Conservation (phyloP, 2,113 vertebrate genomes). For the Corythaeola cristata region DNA sequence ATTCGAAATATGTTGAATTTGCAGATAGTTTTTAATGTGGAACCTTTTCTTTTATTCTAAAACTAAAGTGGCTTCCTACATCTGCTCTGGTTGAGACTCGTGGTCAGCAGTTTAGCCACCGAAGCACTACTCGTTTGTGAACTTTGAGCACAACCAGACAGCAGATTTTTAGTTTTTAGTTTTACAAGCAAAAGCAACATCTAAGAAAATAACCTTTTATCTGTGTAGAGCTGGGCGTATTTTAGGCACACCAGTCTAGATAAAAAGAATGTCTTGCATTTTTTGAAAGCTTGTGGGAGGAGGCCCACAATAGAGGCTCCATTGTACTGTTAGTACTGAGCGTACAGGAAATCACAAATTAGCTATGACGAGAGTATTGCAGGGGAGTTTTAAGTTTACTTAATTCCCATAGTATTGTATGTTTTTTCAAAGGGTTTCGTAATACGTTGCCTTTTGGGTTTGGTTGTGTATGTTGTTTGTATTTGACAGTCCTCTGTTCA, state of each 20-base stretch:
- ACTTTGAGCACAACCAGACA: neutral
- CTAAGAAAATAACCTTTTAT: slow-evolving; percentile 43
- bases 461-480: neutral
- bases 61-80: neutral
- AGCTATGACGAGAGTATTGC: slow-evolving; percentile 35
- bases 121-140: neutral
- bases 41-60: neutral
- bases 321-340: slow-evolving; percentile 57
- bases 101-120: neutral
- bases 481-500: neutral
- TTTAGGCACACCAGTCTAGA: slow-evolving; percentile 47
- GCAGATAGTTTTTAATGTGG: neutral
- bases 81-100: neutral
- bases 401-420: slow-evolving; percentile 39
- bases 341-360: slow-evolving; percentile 69
- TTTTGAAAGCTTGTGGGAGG: slow-evolving; percentile 61
- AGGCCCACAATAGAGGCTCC: slow-evolving; percentile 60
- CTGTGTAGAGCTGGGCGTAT: neutral
- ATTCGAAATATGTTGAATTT: neutral
- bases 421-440: slow-evolving; percentile 27
- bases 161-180: neutral
- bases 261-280: slow-evolving; percentile 62
- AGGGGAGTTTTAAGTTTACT: slow-evolving; percentile 50
- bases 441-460: neutral
- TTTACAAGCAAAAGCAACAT: neutral